Evolutionary conservation across 2,888 invertebrate species (phyloP), one percentile per base, ranked within the genome.

Genomic region (Strigamia crassipes): DNA sequence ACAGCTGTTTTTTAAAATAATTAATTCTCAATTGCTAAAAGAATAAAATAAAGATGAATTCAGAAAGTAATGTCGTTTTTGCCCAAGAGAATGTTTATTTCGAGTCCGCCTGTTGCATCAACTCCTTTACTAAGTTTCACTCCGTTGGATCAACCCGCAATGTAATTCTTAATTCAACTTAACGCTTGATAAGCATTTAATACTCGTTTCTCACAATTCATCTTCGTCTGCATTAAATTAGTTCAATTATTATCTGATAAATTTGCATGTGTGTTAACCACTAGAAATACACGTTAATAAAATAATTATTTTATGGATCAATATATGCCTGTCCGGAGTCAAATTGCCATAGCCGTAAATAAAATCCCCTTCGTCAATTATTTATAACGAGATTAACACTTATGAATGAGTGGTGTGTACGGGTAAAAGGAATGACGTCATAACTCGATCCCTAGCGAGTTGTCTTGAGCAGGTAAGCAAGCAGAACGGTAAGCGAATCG

Each of bases 381-480:
- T 56, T 56, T 18, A 21, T 56, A 56, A 56, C 18, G 18, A 56
- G 56, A 18, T 56, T 56, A 56, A 56, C 18, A 56, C 56, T 18
- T 56, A 56, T 56, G 56, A 56, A 56, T 56, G 56, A 56, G 56
- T 56, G 56, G 56, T 56, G 18, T 56, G n/a, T 38, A 38, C 38
- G 9, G 38, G n/a, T 18, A 56, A 56, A 56, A 8, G 0, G 56
- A 21, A 56, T 56, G 56, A 56, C 56, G 56, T 56, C 21, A 56
- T 56, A 18, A 56, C 18, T 9, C 21, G 56, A 56, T 56, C 56
- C 56, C 56, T n/a, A 18, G 56, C 56, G 56, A 56, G 56, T 56
- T 56, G 56, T 56, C 56, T 56, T 18, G 56, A 56, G 56, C 56
- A 56, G 56, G 56, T 56, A 56, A 56, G 56, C 56, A 56, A 56